These are phyloP conservation scores for Drosophila rubida DNA, from an alignment of 2,888 invertebrate species.

Conservation along the genomic window DNA sequence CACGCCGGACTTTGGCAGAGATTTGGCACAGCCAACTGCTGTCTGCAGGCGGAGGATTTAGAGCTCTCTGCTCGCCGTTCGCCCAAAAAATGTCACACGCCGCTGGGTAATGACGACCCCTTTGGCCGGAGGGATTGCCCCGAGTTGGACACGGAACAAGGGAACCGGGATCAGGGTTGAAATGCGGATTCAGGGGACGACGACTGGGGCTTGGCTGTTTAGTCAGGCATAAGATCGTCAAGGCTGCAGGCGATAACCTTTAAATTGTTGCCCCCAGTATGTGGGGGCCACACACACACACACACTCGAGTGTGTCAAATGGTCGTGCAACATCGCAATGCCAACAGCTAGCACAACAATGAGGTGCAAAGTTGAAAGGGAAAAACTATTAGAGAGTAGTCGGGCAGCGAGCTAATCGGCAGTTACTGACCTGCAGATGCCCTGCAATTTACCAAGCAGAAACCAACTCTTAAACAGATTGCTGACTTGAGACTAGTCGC, in stretches of 20 bases:
- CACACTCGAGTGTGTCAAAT: constrained; percentile 24
- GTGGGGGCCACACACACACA: constrained; percentile 8
- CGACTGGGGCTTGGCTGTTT: constrained; percentile 41
- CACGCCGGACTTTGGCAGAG: constrained; percentile 44
- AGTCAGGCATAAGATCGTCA: constrained; percentile 73
- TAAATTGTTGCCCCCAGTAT: constrained; percentile 65
- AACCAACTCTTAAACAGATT: not conserved
- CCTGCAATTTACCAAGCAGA: not conserved
- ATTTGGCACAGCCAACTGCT: constrained; percentile 25
- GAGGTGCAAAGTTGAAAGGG: constrained; percentile 24
- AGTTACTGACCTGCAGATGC: not conserved
- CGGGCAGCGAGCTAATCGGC: not conserved
- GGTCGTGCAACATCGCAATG: constrained; percentile 48
- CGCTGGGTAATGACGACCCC: constrained; percentile 50
- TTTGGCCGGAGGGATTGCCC: not conserved
- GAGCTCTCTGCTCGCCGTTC: constrained; percentile 5
- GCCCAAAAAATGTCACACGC: constrained; percentile 33
- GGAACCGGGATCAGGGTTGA: not conserved
- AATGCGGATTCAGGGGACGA: not conserved
- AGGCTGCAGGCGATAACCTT: constrained; percentile 72
- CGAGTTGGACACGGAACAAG: not conserved
- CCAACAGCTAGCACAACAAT: constrained; percentile 36
- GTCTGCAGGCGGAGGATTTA: constrained; percentile 19
- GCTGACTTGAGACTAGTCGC: no score
- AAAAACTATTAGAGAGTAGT: not conserved